Evolutionary conservation across 64 coral and sea anemone genomes (phyloP).

Genomic region (Montipora capricornis): DNA sequence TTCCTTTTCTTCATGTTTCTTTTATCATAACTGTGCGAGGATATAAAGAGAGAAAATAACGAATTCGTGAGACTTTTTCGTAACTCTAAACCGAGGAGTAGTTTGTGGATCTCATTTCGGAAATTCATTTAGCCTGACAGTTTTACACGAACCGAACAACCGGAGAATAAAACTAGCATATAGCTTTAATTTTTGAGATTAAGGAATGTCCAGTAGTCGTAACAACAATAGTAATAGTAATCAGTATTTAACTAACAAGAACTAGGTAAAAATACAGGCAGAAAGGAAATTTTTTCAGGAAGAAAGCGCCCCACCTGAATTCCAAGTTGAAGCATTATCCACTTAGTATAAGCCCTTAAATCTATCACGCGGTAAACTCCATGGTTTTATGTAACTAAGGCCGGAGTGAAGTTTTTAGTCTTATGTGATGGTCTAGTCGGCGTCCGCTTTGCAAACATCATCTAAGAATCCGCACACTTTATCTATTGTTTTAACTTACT

Average conservation of each 20-base stretch:
- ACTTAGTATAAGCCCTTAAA: neutral
- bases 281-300: neutral
- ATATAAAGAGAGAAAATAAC: neutral
- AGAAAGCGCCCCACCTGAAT: neutral
- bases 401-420: neutral
- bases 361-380: neutral
- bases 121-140: neutral
- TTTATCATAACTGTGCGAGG: neutral
- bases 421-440: neutral
- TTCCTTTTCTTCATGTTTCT: too few species aligned
- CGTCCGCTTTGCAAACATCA: neutral
- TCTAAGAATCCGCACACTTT: neutral
- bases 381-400: neutral
- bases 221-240: too few species aligned
- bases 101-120: neutral
- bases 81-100: neutral
- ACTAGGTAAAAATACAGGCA: neutral
- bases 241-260: neutral
- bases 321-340: neutral
- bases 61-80: slow-evolving; percentile 6
- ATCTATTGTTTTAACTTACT: neutral
- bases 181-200: too few species aligned
- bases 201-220: too few species aligned
- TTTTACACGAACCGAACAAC: neutral
- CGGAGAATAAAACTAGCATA: too few species aligned